Evolutionary conservation across 2,113 vertebrate species (phyloP).

Genomic region (Ornithorhynchus anatinus): DNA sequence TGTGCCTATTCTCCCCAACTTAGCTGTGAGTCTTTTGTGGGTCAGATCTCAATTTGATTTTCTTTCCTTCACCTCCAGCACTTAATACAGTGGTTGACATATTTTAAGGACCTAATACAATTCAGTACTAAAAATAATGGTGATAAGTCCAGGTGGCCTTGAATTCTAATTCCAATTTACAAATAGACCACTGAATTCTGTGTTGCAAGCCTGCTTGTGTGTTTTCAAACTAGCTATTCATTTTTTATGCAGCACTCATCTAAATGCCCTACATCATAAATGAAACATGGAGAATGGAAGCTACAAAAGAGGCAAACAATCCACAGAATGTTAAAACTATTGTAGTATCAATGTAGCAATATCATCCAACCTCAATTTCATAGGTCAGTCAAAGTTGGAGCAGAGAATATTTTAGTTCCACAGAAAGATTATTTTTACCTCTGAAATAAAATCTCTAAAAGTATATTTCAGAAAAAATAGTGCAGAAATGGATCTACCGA

Average conservation of each 20-base stretch:
- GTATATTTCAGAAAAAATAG: too few species aligned
- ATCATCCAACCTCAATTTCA: slow-evolving; percentile 2
- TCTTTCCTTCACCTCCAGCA: too few species aligned
- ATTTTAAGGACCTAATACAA: too few species aligned
- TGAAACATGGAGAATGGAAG: not conserved
- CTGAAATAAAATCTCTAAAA: too few species aligned
- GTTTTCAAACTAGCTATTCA: not conserved
- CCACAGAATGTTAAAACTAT: not conserved
- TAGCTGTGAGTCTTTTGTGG: too few species aligned
- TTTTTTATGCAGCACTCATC: not conserved
- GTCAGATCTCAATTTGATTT: too few species aligned
- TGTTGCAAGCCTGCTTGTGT: not conserved
- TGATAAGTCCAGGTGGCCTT: too few species aligned
- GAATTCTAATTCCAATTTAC: not conserved
- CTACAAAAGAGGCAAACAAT: not conserved
- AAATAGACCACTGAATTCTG: not conserved
- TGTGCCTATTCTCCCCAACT: too few species aligned
- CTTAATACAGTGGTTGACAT: too few species aligned
- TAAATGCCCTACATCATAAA: not conserved
- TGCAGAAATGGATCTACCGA: not conserved
- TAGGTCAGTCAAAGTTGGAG: not conserved
- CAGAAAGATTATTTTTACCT: not conserved
- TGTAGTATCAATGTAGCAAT: not conserved
- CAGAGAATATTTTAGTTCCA: not conserved
- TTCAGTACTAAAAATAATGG: too few species aligned